Percentiles rank a stretch among this genome's conserved stretches.
Conservation (phyloP, 2,113 vertebrate species). For the Heteronetta atricapilla region DNA sequence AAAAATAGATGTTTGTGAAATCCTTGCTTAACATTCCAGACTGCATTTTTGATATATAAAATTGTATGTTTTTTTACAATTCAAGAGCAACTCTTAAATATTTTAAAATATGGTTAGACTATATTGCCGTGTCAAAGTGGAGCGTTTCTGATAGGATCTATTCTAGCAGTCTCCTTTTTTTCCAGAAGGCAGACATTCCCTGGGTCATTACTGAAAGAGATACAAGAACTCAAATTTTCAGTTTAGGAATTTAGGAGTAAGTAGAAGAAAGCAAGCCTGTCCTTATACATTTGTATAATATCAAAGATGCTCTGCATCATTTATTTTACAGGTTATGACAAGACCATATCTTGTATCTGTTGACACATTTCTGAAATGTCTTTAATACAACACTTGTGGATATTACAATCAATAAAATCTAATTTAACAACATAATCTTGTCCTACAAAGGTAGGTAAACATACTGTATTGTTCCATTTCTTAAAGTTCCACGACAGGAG, state of each 20-base stretch:
- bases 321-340: background rate
- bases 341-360: background rate
- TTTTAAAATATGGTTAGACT: background rate
- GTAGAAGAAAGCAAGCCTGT: background rate
- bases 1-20: background rate
- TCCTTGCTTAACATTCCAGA: background rate
- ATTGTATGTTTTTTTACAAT: background rate
- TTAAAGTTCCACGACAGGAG: background rate
- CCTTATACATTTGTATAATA: background rate
- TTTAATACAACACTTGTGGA: background rate
- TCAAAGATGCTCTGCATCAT: background rate
- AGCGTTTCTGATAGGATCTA: background rate
- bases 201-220: background rate
- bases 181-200: background rate
- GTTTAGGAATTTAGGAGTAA: background rate
- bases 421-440: background rate
- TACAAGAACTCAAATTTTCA: background rate
- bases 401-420: background rate
- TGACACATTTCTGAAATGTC: background rate
- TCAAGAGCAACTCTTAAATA: background rate
- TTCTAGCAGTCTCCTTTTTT: background rate
- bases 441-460: background rate
- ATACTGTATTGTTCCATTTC: background rate
- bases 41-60: background rate
- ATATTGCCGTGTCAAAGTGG: background rate